Conservation (phyloP, 1,140 invertebrate species). For the Drosophila nigrodunni region DNA sequence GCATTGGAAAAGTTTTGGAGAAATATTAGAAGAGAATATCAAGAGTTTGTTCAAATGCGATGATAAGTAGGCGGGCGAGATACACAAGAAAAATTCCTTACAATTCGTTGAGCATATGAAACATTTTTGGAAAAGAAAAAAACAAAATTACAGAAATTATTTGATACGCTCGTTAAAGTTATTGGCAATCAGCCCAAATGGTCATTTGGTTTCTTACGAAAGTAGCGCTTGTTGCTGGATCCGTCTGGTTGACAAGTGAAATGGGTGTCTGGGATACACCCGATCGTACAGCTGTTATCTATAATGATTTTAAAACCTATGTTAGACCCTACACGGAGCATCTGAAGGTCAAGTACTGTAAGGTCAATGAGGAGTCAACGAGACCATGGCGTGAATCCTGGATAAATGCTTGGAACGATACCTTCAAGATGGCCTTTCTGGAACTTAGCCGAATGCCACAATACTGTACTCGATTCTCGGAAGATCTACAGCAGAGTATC, state of each 20-base stretch:
- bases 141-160: background rate
- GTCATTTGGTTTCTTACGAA: slow-evolving; percentile 28
- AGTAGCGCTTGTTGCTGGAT: slow-evolving; percentile 44
- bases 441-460: slow-evolving; percentile 8
- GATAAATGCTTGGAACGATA: slow-evolving; percentile 51
- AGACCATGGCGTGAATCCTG: slow-evolving; percentile 40
- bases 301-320: slow-evolving; percentile 43
- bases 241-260: slow-evolving; percentile 43
- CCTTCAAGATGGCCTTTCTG: slow-evolving; percentile 20
- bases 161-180: background rate
- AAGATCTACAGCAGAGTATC: slow-evolving; percentile 23
- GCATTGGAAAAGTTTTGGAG: slow-evolving; percentile 9
- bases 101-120: background rate
- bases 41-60: background rate
- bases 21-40: background rate
- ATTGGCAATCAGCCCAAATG: slow-evolving; percentile 22
- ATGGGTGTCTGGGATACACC: slow-evolving; percentile 39
- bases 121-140: background rate
- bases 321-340: slow-evolving; percentile 43
- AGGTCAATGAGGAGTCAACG: background rate
- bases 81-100: background rate
- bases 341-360: slow-evolving; percentile 35
- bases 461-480: slow-evolving; percentile 31
- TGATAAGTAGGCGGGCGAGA: slow-evolving; percentile 35
- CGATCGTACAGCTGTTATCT: slow-evolving; percentile 4